Percentiles rank a stretch among this genome's conserved stretches.
Evolutionary conservation across 2,797 vertebrate genomes (phyloP).

Genomic region (Rachycentron canadum): DNA sequence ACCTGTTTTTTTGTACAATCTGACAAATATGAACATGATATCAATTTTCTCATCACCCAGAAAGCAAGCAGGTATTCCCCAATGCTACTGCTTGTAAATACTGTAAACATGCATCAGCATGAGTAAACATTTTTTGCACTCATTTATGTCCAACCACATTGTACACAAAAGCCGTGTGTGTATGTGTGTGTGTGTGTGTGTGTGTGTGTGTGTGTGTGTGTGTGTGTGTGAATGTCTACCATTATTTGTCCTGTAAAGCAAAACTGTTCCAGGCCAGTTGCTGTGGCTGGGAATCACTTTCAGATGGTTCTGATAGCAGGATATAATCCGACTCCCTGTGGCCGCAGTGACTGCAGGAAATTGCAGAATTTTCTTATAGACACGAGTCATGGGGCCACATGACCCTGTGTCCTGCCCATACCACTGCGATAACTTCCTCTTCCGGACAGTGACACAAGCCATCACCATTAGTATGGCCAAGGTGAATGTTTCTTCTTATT

Average conservation of each 20-base stretch:
- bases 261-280: conserved; percentile 54
- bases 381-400: conserved; percentile 56
- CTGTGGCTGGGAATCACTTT: conserved; percentile 66
- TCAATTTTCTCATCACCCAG: neutral
- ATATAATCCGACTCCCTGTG: conserved; percentile 66
- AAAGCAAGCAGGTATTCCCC: neutral
- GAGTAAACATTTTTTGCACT: neutral
- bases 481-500: conserved; percentile 42
- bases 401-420: conserved; percentile 65
- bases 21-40: neutral
- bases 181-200: conserved; percentile 8
- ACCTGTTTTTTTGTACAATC: neutral
- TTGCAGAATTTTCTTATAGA: conserved; percentile 75
- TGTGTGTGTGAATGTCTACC: conserved; percentile 16
- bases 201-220: neutral
- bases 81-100: neutral
- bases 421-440: conserved; percentile 60
- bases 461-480: conserved; percentile 31
- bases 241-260: conserved; percentile 55
- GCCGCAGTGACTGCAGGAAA: conserved; percentile 77
- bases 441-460: conserved; percentile 53
- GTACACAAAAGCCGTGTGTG: neutral
- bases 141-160: conserved; percentile 7
- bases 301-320: conserved; percentile 74
- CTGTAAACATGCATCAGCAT: conserved; percentile 4